Percentiles rank a stretch among this genome's conserved stretches.
These are phyloP conservation scores for Mycteria americana DNA, from an alignment of 2,797 vertebrate species.

Conservation along the genomic window DNA sequence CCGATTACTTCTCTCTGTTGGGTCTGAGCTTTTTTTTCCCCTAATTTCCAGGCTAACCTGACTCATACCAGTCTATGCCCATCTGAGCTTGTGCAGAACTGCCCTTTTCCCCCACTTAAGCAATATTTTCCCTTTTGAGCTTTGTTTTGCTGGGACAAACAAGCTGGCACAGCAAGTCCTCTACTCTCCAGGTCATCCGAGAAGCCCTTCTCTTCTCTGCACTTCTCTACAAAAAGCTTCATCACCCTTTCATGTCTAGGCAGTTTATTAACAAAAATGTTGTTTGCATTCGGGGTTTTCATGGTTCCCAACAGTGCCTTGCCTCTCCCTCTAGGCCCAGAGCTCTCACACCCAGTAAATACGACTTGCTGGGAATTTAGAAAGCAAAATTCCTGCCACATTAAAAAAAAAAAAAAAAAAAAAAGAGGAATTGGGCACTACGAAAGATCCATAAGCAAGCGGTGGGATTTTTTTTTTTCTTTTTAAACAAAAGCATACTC, in stretches of 20 bases:
- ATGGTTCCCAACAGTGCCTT: fast-evolving
- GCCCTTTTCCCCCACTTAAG: neutral
- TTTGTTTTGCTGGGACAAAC: neutral
- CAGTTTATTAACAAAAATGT: neutral
- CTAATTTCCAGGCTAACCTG: neutral
- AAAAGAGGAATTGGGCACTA: neutral
- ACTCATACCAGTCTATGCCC: neutral
- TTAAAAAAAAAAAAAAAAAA: neutral
- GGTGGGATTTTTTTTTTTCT: neutral
- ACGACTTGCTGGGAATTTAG: neutral
- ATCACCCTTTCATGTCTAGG: neutral
- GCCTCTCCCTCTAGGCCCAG: neutral
- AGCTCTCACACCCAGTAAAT: neutral
- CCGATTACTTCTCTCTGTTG: neutral
- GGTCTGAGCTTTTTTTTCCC: neutral
- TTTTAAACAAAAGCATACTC: neutral
- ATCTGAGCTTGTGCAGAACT: neutral
- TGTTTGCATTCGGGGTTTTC: neutral
- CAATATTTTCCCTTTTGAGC: neutral
- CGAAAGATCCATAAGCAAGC: neutral
- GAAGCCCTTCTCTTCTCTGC: neutral
- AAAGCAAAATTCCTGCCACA: neutral
- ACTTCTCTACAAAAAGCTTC: neutral
- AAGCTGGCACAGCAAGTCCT: neutral
- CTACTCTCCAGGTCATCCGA: neutral